These are phyloP conservation scores for Strigamia transsilvanica DNA, from an alignment of 2,888 invertebrate species.

Conservation along the genomic window DNA sequence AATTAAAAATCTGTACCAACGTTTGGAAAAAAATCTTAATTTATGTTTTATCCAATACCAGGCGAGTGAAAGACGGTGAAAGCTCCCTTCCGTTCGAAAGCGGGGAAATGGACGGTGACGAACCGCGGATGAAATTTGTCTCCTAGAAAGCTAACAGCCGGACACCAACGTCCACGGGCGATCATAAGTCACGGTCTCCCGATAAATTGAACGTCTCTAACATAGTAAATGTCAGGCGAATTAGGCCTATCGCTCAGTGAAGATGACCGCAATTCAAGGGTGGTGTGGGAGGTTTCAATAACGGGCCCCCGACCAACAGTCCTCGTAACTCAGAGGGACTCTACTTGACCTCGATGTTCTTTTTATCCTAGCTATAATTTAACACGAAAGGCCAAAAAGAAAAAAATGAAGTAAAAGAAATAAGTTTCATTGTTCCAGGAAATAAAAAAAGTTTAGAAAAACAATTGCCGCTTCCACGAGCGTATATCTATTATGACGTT, in stretches of 20 bases:
- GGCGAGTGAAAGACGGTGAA: conserved; percentile 24
- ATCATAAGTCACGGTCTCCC: conserved; percentile 44
- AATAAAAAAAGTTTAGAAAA: conserved; percentile 27
- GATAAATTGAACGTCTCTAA: conserved; percentile 48
- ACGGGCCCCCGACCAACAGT: conserved; percentile 25
- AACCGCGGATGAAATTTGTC: conserved; percentile 30
- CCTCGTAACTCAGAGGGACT: conserved; percentile 51
- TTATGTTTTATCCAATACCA: conserved; percentile 23
- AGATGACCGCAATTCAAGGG: conserved; percentile 41
- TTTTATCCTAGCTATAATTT: conserved; percentile 51
- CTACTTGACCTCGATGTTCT: conserved; percentile 50
- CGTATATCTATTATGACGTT: neutral
- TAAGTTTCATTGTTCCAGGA: conserved; percentile 10
- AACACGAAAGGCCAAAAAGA: conserved; percentile 44
- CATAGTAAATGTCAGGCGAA: conserved; percentile 48
- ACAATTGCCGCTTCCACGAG: neutral
- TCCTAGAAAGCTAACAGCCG: conserved; percentile 24
- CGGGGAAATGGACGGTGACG: conserved; percentile 26
- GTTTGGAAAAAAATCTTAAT: neutral
- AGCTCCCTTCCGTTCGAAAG: conserved; percentile 21
- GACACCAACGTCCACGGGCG: conserved; percentile 40
- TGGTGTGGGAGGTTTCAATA: conserved; percentile 50
- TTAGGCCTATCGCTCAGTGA: conserved; percentile 52
- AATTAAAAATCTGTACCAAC: neutral
- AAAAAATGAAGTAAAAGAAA: conserved; percentile 10